Evolutionary conservation across 2,113 vertebrate species (phyloP).

Genomic region (Larimichthys crocea): DNA sequence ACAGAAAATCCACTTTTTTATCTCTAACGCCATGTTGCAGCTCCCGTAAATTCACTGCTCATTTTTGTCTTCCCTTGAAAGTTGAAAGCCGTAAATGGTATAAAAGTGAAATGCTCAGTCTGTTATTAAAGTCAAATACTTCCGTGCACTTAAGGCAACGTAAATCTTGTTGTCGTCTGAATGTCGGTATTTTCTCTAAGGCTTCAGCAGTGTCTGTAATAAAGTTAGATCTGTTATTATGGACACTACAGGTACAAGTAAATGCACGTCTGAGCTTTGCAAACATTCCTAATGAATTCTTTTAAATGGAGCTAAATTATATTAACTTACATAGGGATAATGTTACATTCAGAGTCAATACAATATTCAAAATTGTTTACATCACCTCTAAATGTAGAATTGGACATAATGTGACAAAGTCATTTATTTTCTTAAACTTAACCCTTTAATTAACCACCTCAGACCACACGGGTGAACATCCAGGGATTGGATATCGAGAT

Average conservation of each 20-base stretch:
- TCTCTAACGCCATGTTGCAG: slow-evolving; percentile 5
- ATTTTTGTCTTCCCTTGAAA: not conserved
- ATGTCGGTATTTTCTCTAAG: not conserved
- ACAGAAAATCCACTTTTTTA: slow-evolving; percentile 28
- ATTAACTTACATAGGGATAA: not conserved
- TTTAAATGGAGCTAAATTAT: not conserved
- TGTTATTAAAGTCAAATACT: not conserved
- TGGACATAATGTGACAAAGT: not conserved
- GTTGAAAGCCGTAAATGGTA: slow-evolving; percentile 20
- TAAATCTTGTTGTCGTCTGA: not conserved
- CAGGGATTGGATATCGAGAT: too few species aligned
- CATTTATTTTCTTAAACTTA: not conserved
- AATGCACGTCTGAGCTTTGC: not conserved
- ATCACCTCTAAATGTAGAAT: not conserved
- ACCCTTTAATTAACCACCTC: too few species aligned
- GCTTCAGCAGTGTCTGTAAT: not conserved
- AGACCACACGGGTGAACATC: too few species aligned
- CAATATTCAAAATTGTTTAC: not conserved
- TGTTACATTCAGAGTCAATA: not conserved
- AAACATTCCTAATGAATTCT: not conserved
- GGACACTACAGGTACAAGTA: not conserved
- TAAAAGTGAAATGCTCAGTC: slow-evolving; percentile 16
- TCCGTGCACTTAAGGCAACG: not conserved
- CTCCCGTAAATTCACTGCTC: not conserved
- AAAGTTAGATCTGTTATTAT: not conserved